These are phyloP conservation scores for Carapus acus DNA, from an alignment of 2,797 vertebrate genomes.

Conservation along the genomic window DNA sequence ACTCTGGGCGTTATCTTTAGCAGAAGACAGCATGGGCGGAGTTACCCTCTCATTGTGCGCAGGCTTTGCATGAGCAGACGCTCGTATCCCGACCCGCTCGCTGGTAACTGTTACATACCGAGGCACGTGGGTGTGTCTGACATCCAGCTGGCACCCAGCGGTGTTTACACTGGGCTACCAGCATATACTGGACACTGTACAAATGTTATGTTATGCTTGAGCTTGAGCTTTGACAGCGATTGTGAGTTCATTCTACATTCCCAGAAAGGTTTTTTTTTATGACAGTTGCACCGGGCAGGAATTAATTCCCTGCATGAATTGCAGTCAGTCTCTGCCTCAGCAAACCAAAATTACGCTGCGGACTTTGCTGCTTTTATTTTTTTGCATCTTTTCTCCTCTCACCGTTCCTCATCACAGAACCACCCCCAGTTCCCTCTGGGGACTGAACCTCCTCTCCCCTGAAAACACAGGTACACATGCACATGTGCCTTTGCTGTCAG, in stretches of 20 bases:
- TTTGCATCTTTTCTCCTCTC: too few species aligned
- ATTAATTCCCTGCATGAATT: background rate
- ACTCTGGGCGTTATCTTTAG: slow-evolving; percentile 60
- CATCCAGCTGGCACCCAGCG: slow-evolving; percentile 44
- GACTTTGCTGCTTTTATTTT: background rate
- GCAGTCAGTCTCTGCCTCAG: background rate
- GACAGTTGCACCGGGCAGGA: background rate
- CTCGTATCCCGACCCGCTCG: slow-evolving; percentile 37
- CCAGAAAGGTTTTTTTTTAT: slow-evolving; percentile 8
- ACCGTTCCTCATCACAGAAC: background rate
- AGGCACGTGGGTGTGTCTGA: slow-evolving; percentile 54
- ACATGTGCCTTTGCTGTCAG: background rate
- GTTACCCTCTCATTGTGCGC: slow-evolving; percentile 41
- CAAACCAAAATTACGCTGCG: too few species aligned
- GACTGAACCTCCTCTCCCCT: background rate
- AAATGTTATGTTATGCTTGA: slow-evolving; percentile 52
- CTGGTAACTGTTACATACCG: slow-evolving; percentile 54
- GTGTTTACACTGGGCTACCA: slow-evolving; percentile 28
- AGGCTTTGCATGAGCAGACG: slow-evolving; percentile 36
- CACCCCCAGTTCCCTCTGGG: background rate
- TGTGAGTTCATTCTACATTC: slow-evolving; percentile 20
- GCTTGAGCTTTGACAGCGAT: slow-evolving; percentile 29
- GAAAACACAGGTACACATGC: slow-evolving; percentile 1
- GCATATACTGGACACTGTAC: slow-evolving; percentile 42
- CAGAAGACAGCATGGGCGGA: slow-evolving; percentile 42